phyloP scores from a whole-genome alignment of 2,888 invertebrate species.

The Metallyticus violacea region DNA sequence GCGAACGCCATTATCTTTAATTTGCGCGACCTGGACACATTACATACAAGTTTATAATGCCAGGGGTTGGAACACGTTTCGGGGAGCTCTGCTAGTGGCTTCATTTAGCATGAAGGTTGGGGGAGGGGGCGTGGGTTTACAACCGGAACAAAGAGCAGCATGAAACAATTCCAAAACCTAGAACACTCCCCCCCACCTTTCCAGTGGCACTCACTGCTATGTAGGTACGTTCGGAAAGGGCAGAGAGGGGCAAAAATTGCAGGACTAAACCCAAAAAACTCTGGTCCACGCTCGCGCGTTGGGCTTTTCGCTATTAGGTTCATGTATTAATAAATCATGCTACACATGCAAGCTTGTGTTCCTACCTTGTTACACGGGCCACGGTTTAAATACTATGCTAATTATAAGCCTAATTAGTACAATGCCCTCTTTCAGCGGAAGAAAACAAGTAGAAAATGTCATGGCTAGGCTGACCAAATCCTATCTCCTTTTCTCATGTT shows the following conservation, averaged over 20 bases:
- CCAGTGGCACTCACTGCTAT: no score
- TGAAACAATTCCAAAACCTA: background rate
- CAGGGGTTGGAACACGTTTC: background rate
- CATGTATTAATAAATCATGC: background rate
- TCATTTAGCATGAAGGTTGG: background rate
- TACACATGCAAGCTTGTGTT: background rate
- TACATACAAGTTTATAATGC: background rate
- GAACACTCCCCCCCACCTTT: background rate
- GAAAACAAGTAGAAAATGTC: background rate
- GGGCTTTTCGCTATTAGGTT: background rate
- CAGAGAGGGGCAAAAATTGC: background rate
- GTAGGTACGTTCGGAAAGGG: no score
- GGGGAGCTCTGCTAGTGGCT: background rate
- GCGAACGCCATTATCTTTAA: background rate
- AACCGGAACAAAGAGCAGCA: background rate
- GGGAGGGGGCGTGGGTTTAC: background rate
- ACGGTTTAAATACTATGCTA: background rate
- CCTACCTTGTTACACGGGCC: background rate
- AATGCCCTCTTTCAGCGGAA: background rate
- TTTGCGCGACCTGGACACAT: background rate
- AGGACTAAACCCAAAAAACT: background rate
- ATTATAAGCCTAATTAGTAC: background rate
- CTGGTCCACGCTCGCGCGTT: background rate
- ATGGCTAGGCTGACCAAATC: background rate
- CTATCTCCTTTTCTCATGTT: no score